Base-by-base conservation (phyloP, 1,140 invertebrate species). In the Drosophila subpulchrella region DNA sequence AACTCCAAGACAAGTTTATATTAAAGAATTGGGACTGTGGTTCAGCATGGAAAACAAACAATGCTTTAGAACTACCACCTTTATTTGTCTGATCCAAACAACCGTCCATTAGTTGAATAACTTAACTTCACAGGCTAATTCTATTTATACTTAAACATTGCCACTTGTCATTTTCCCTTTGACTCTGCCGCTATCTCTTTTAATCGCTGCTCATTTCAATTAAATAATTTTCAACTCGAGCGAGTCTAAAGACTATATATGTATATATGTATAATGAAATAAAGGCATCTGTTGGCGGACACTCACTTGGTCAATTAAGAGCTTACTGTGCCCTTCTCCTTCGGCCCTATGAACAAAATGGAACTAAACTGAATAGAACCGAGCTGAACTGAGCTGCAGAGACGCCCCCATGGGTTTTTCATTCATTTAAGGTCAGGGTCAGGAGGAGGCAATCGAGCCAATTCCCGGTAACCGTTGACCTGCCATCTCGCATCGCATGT, bases 131-230 rank as follows among this genome's bases (percentile, higher is more conserved):
- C 20, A 32, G 13, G 30, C 27, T 17, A 3, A 11, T 15, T 32
- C 27, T 15, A 50, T 53, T 6, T 53, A 36, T 12, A 12, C 34
- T 36, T 36, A 53, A 20, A 20, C 20, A 12, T 4, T 53, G 50
- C 27, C 32, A 30, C 30, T 48, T 48, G 46, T 12, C 15, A 20
- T 53, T 53, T 50, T 62, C 36, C 44, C 63, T 68, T 68, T 65
- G 47, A 68, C 36, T 51, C 27, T 12, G 65, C 65, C 59, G 59
- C 59, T 54, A 38, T 68, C 39, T 66, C n/a, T 27, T 60, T 17
- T 66, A 66, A 68, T 68, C 65, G 65, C 13, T 36, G 60, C n/a
- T 44, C 47, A 51, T 46, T 68, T 68, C 65, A 68, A 68, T 68
- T 68, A 66, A 66, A 66, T 66, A 54, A 68, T 68, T 68, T 66